phyloP scores from a whole-genome alignment of 2,113 vertebrate species.

The Andinoacara biseriatus region DNA sequence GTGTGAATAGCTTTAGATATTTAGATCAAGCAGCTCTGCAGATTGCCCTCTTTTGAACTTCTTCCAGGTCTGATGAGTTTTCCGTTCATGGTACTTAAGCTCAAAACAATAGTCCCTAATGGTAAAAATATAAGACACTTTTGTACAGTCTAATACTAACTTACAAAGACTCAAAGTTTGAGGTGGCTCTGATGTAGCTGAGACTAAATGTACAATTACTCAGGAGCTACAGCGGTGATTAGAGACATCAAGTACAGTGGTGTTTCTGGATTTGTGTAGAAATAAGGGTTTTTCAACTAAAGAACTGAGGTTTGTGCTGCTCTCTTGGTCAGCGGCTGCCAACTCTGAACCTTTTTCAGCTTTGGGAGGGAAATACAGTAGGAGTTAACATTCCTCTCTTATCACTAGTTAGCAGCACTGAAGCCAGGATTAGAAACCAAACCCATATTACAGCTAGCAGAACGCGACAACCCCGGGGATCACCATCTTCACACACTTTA shows the following conservation, averaged over 20 bases:
- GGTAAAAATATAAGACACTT: background rate
- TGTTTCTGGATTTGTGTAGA: background rate
- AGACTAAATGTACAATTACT: background rate
- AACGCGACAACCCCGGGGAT: background rate
- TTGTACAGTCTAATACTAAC: background rate
- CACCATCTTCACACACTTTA: background rate
- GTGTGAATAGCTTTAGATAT: too few relatives aligned
- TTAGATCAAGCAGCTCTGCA: background rate
- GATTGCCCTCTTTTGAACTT: background rate
- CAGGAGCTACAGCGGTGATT: background rate
- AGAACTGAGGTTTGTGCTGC: background rate
- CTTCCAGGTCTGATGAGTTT: background rate
- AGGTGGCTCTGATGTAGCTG: background rate
- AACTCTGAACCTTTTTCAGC: background rate
- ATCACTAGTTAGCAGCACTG: background rate
- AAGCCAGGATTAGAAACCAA: background rate
- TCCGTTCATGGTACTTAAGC: background rate
- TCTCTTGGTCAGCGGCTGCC: too few relatives aligned
- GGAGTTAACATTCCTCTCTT: background rate
- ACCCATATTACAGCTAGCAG: background rate
- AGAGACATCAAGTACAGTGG: background rate
- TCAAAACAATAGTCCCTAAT: background rate
- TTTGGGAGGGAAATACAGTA: background rate
- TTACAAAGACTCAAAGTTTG: background rate
- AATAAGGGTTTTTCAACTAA: fast-evolving